phyloP scores from a whole-genome alignment of 2,888 invertebrate genomes.

The Deroplatys truncata region DNA sequence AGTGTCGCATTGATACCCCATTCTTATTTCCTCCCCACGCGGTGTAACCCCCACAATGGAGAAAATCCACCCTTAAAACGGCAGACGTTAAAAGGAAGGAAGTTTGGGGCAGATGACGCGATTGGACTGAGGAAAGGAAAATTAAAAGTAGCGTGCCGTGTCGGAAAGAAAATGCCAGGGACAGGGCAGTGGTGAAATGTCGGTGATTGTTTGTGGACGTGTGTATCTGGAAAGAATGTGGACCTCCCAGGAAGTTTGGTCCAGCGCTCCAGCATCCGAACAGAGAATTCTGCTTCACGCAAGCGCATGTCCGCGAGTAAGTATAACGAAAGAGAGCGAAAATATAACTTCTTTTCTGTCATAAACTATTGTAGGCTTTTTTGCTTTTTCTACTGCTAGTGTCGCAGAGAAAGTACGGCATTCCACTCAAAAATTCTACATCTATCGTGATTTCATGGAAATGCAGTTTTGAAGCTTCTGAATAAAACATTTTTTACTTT shows the following conservation, averaged over 20 bases:
- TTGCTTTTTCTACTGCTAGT: too few species aligned
- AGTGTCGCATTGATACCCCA: neutral
- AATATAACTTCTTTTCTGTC: too few species aligned
- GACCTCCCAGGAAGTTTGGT: neutral
- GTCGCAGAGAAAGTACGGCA: too few species aligned
- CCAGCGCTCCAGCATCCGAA: neutral
- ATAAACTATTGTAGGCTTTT: too few species aligned
- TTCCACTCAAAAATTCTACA: too few species aligned
- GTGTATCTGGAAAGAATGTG: neutral
- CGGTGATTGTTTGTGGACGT: neutral
- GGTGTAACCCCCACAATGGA: neutral
- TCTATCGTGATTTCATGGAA: too few species aligned
- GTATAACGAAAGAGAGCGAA: neutral
- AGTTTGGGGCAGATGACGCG: slow-evolving; percentile 3
- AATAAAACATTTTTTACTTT: too few species aligned
- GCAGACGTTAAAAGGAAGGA: neutral
- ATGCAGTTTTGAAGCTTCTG: too few species aligned
- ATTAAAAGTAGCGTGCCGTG: neutral
- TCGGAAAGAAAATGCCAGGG: neutral
- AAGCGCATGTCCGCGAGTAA: neutral
- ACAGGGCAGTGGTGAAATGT: neutral
- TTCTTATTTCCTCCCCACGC: neutral
- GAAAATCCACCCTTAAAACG: slow-evolving; percentile 1
- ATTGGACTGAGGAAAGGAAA: neutral
- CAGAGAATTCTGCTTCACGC: neutral